Evolutionary conservation across 2,797 vertebrate species (phyloP).

Genomic region (Podarcis siculus): DNA sequence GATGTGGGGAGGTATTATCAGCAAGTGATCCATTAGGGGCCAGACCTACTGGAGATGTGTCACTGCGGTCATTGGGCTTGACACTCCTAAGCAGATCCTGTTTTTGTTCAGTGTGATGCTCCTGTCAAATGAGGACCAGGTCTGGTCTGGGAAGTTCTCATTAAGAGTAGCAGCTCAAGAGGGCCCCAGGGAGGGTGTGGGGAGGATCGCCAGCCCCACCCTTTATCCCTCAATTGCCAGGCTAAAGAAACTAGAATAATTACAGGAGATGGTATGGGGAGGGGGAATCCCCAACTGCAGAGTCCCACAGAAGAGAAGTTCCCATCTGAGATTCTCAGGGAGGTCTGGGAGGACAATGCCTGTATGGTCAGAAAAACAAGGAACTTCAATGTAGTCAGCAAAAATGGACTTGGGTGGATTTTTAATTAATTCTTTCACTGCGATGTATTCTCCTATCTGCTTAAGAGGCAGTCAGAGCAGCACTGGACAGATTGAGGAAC

Average conservation of each 20-base stretch:
- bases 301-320: neutral
- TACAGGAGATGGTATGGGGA: no score
- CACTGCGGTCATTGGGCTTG: no score
- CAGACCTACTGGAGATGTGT: no score
- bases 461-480: neutral
- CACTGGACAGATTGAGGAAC: neutral
- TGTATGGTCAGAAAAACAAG: no score
- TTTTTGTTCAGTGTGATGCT: neutral
- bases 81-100: no score
- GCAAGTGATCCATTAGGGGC: no score
- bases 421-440: neutral
- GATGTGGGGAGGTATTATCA: no score
- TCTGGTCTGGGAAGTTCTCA: no score
- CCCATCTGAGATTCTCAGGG: neutral
- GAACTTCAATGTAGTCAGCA: neutral
- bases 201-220: neutral
- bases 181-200: neutral
- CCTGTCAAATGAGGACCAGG: no score
- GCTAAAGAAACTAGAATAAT: neutral
- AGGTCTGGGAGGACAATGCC: neutral
- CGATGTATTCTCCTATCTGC: neutral
- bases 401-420: neutral
- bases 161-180: neutral
- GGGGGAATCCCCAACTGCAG: neutral
- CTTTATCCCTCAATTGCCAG: no score